These are phyloP conservation scores for Odontomyia ornata DNA, from an alignment of 2,888 invertebrate genomes.

Conservation along the genomic window DNA sequence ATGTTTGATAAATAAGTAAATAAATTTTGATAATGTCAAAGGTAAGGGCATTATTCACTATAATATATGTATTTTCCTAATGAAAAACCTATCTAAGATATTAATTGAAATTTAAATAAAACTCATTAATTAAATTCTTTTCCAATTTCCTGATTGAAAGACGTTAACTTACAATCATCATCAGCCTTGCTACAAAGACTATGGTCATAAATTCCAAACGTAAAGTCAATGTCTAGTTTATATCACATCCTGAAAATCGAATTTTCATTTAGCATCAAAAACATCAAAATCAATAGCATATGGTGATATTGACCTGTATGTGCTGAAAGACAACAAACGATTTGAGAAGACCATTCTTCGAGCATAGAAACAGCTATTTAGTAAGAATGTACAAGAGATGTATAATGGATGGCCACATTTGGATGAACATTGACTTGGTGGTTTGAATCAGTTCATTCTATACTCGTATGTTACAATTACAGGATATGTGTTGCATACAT, in stretches of 20 bases:
- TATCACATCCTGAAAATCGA: neutral
- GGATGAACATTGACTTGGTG: slow-evolving; percentile 3
- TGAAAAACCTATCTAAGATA: no score
- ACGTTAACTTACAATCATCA: no score
- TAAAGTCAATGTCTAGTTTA: no score
- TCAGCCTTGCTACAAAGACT: no score
- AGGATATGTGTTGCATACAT: neutral
- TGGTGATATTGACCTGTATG: neutral
- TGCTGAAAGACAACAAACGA: neutral
- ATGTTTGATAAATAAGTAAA: no score
- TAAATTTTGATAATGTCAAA: no score
- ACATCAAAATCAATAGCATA: neutral
- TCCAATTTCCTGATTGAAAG: no score
- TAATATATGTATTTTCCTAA: no score
- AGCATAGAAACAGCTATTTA: neutral
- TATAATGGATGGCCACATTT: neutral
- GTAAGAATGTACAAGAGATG: neutral
- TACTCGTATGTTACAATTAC: neutral
- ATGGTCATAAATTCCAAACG: no score
- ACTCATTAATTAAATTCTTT: no score
- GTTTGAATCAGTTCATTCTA: neutral
- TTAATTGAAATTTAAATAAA: no score
- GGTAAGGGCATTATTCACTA: no score
- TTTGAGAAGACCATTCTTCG: neutral
- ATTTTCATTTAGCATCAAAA: neutral